Conservation (phyloP, 2,113 vertebrate species). For the Equus przewalskii region DNA sequence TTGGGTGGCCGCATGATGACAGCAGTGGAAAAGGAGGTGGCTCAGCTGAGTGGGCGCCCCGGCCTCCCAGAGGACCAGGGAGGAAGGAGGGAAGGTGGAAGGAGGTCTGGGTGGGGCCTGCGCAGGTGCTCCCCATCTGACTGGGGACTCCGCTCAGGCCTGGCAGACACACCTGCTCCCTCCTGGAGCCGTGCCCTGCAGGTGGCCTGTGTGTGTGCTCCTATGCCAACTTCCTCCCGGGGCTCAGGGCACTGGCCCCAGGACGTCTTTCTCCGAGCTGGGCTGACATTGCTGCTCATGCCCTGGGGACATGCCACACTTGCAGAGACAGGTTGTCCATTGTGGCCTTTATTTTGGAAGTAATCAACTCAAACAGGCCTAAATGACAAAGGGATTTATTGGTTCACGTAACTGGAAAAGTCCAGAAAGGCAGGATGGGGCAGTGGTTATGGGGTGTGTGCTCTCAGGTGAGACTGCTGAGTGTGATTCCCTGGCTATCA, state of each 20-base stretch:
- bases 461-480: neutral
- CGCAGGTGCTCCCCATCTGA: neutral
- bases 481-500: neutral
- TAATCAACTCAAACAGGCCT: neutral
- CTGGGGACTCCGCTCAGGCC: neutral
- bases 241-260: neutral
- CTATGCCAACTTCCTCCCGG: neutral
- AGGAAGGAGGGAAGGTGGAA: neutral
- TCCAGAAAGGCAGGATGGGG: neutral
- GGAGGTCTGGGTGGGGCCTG: neutral
- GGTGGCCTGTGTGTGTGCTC: no score
- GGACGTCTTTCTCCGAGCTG: neutral
- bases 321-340: neutral
- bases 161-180: neutral
- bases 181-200: accelerated
- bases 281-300: accelerated
- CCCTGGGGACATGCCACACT: accelerated
- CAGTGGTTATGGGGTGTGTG: neutral
- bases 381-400: neutral
- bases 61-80: neutral
- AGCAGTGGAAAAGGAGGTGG: neutral
- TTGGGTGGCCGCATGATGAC: neutral
- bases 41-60: accelerated
- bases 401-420: neutral
- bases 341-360: neutral